These are phyloP conservation scores for Bombus fervidus DNA, from an alignment of 1,140 invertebrate species.

Conservation along the genomic window DNA sequence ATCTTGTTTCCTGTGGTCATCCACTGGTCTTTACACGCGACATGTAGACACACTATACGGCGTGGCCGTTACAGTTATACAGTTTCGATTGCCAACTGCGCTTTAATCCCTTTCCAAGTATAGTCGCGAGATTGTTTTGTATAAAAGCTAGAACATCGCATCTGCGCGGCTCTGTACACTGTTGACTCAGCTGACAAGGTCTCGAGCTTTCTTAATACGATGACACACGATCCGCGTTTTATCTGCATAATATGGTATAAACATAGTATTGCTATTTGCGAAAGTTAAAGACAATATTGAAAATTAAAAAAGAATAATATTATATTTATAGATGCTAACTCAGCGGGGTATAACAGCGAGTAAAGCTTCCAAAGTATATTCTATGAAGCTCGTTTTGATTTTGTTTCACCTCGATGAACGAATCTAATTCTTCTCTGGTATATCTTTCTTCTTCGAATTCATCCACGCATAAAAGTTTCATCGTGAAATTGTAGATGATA, in stretches of 20 bases:
- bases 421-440: too few species aligned
- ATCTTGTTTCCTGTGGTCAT: slow-evolving; percentile 41
- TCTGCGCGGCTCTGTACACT: not conserved
- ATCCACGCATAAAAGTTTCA: too few species aligned
- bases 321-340: too few species aligned
- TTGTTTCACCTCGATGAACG: too few species aligned
- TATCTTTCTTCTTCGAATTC: too few species aligned
- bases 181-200: slow-evolving; percentile 35
- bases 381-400: too few species aligned
- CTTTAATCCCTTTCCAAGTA: not conserved
- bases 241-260: not conserved
- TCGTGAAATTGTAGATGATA: too few species aligned
- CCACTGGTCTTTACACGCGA: not conserved
- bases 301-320: not conserved
- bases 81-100: not conserved
- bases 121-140: not conserved
- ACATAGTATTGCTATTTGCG: not conserved
- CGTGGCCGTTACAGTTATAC: not conserved
- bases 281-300: not conserved
- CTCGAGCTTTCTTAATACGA: not conserved
- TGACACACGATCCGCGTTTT: not conserved
- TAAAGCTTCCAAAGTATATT: too few species aligned
- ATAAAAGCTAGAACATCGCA: not conserved
- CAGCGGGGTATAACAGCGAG: too few species aligned
- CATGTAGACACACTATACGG: not conserved